These are phyloP conservation scores for Oriolus oriolus DNA, from an alignment of 2,113 vertebrate genomes.

Conservation along the genomic window DNA sequence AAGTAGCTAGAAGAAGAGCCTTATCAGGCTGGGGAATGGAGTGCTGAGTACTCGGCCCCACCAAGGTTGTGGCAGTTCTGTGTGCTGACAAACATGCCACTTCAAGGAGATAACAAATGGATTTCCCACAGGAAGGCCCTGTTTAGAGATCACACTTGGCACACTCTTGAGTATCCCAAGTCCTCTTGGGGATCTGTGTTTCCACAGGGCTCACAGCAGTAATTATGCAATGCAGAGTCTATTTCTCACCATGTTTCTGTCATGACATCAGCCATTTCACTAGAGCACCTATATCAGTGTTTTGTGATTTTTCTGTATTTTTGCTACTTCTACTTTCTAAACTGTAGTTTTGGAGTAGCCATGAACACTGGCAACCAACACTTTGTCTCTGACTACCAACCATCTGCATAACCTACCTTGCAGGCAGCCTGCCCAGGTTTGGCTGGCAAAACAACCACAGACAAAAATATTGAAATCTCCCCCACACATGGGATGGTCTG, in stretches of 20 bases:
- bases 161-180: neutral
- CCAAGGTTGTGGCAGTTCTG: fast-evolving
- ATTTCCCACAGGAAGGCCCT: neutral
- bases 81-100: neutral
- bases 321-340: neutral
- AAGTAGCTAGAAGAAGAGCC: fast-evolving
- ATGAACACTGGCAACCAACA: neutral
- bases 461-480: neutral
- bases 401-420: neutral
- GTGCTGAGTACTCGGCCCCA: neutral
- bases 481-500: neutral
- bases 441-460: neutral
- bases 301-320: neutral
- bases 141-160: neutral
- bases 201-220: neutral
- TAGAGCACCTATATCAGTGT: neutral
- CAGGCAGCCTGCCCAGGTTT: neutral
- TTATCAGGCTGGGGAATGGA: neutral
- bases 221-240: neutral
- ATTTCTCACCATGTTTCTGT: neutral
- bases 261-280: neutral
- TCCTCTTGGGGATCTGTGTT: neutral
- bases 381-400: neutral
- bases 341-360: neutral
- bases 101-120: neutral